Base-by-base conservation (phyloP, 2,797 vertebrate species). In the Echeneis naucrates region DNA sequence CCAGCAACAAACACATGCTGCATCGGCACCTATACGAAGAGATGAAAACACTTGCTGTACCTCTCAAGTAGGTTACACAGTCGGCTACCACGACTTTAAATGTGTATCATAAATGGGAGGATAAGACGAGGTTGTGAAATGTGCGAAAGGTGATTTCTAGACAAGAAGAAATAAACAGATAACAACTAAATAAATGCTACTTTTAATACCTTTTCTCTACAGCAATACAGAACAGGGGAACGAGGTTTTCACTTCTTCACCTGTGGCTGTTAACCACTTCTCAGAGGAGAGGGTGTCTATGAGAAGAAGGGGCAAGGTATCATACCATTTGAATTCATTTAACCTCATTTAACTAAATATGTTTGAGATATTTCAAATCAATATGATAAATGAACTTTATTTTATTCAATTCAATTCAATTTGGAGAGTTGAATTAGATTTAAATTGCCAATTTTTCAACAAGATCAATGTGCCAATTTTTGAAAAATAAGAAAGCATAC, bases 11-110 rank as follows among this genome's bases (percentile, higher is more conserved):
- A 77, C 95, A 95, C 85, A 95, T 95, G 90, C 90, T 97, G 61
- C 92, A 95, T 45, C 91, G 94, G 2, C 96, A 96, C 80, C 93
- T 97, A 44, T 93, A 92, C 0, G 94, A 96, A 67, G 96, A 97
- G 87, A 93, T 96, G 91, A 96, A 92, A 12, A 76, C 90, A 5
- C 72, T 96, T 8, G 70, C 94, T 38, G 82, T 87, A 37, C 84
- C 92, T 0, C 87, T 89, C 78, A 92, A 88, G 96, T 96, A 75
- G 65, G 78, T 57, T 30, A 10, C 47, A 59, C 59, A 33, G 5
- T 7, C n/a, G n/a, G 37, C 19, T 26, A 32, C 10, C 38, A 16
- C 40, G 21, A 23, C 12, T 53, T 27, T 52, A 3, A 38, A 26
- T 27, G 14, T 21, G 19, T 21, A 45, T 1, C 5, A 5, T 14